Base-by-base conservation (phyloP, 1,140 invertebrate genomes). In the Megalopta genalis region DNA sequence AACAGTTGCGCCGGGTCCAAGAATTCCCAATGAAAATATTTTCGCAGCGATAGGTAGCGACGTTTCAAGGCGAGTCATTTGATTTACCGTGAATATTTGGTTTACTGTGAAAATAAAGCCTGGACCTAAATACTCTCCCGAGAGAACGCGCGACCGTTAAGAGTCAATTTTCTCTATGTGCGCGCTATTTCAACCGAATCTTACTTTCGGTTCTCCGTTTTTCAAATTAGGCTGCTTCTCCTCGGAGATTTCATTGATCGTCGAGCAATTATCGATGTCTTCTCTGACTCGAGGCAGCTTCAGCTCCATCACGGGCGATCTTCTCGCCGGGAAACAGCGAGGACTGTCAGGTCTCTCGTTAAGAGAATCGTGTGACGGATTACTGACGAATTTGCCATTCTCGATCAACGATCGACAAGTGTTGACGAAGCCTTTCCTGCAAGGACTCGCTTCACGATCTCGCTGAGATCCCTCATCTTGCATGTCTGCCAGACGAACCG, bases 361-460 rank as follows among this genome's bases (percentile, higher is more conserved):
- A 9, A 66, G 27, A 14, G 16, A 12, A 39, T 59, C 63, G 0
- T n/a, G 62, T 0, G 72, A 52, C 3, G 64, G 69, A 0, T 32
- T 8, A 18, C 46, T 73, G 52, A 62, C 60, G 16, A 78, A 81
- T 60, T 77, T 69, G 7, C 73, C 79, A 0, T 65, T 71, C 32
- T 80, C 77, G 39, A 69, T 77, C 21, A 23, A 37, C 23, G 54
- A 69, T 8, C 83, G 66, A 5, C 69, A 84, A 49, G 1, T 32
- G 2, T 70, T 23, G 25, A 59, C 65, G 21, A 84, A 74, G 3
- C 8, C 21, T 60, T 72, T 76, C 1, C 21, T 77, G 23, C 57
- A 14, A 10, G 27, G 9, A 25, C 7, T 49, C 52, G 72, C 32
- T 64, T 63, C 25, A 10, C 32, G 8, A 9, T 69, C 54, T 14